Base-by-base conservation (phyloP, 2,888 invertebrate species). In the Mythimna vitellina region DNA sequence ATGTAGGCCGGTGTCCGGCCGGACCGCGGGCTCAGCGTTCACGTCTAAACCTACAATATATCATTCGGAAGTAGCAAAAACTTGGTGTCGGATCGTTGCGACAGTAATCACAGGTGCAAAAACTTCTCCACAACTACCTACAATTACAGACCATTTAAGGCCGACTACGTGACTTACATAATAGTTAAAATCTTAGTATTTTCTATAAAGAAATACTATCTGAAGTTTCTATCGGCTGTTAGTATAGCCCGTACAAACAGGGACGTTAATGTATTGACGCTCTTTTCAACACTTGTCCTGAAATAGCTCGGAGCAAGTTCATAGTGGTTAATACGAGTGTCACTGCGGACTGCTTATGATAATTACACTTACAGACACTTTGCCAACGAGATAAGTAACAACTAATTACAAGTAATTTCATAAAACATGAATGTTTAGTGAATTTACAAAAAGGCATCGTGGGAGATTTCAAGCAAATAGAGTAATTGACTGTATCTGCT, bases 81-180 rank as follows among this genome's bases (percentile, higher is more conserved):
- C 93, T 91, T 89, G 88, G 92, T 93, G 93, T 93, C 90, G 91
- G 92, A 92, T 91, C 88, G 88, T 89, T 86, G 91, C 89, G 93
- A 91, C 93, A 92, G 93, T 93, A 94, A 94, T 93, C 92, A 92
- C 89, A 80, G 88, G 80, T 63, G 89, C 92, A 95, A 95, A 94
- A 96, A 95, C 89, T 70, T 85, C 87, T 82, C 76, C 89, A 91
- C 93, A 92, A 90, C 92, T 92, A 89, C 91, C 93, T 92, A 92
- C 95, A 95, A 96, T 96, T 95, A 96, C 93, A 89, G 89, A 87
- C 96, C 95, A 93, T 94, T 93, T 96, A 95, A 89, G 95, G 96
- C 84, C 76, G 84, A 86, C 89, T 91, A 94, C 93, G 93, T 93
- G 92, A 92, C 92, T 92, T 91, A 93, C 93, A 93, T 90, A 90